Percentiles rank a stretch among this genome's conserved stretches.
Evolutionary conservation across 2,888 invertebrate species (phyloP).

Genomic region (Hirtodrosophila cameraria): DNA sequence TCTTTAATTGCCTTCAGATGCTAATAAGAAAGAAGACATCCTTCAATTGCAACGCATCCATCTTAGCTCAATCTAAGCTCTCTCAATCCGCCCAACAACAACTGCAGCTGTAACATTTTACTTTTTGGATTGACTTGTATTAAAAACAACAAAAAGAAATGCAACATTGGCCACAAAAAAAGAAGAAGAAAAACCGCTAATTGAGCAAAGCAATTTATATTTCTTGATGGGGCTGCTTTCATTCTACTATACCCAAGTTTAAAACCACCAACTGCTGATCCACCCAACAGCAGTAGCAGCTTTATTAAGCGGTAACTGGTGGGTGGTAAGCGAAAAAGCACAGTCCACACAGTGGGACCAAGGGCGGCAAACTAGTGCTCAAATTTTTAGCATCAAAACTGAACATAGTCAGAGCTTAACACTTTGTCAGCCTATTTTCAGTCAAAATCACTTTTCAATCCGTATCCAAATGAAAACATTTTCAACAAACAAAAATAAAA

Average conservation of each 20-base stretch:
- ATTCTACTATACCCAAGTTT: conserved; percentile 4
- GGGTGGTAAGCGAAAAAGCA: conserved; percentile 1
- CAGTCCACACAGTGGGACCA: neutral
- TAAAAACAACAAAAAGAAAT: conserved; percentile 27
- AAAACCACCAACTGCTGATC: conserved; percentile 26
- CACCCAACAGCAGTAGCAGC: conserved; percentile 10
- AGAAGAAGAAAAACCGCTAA: conserved; percentile 64
- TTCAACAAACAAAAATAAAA: no score
- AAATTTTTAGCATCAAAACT: no score
- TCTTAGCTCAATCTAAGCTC: no score
- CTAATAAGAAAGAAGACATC: conserved; percentile 15
- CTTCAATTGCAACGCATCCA: neutral
- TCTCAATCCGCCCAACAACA: neutral
- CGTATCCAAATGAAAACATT: no score
- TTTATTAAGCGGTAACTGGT: conserved; percentile 29
- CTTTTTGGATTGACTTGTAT: neutral
- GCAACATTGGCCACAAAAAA: conserved; percentile 46
- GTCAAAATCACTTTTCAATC: no score
- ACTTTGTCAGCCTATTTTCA: no score
- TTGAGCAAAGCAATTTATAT: conserved; percentile 73
- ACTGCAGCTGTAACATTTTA: neutral
- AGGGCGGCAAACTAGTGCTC: no score
- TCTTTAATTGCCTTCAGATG: conserved; percentile 15
- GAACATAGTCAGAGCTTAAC: no score
- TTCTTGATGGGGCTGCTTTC: conserved; percentile 18